phyloP scores from a whole-genome alignment of 2,797 vertebrate genomes.

The Hyperoplus immaculatus region DNA sequence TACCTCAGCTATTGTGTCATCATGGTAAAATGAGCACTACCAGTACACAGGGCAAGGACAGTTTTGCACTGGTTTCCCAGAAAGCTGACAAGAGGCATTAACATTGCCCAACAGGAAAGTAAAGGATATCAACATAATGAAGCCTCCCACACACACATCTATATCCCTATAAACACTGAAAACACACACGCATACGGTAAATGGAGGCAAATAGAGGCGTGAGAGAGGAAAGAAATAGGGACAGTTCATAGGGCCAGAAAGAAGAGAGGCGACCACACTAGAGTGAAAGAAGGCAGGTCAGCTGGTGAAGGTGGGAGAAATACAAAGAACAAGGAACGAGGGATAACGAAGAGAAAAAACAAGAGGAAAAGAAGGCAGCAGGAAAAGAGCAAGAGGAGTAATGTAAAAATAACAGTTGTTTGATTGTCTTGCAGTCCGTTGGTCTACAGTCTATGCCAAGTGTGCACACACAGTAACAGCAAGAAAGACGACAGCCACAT shows the following conservation, averaged over 20 bases:
- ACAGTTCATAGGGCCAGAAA: conserved; percentile 6
- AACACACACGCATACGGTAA: conserved; percentile 7
- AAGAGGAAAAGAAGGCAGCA: conserved; percentile 22
- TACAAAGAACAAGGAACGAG: conserved; percentile 29
- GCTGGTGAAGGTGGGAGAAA: conserved; percentile 27
- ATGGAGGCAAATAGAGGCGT: neutral
- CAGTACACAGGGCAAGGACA: neutral
- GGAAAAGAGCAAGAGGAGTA: conserved; percentile 16
- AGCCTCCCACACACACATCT: conserved; percentile 2
- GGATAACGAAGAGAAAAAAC: conserved; percentile 17
- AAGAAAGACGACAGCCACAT: conserved; percentile 1
- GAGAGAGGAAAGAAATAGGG: neutral
- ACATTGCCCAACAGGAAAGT: conserved; percentile 15
- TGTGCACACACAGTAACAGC: neutral
- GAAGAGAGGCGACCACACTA: neutral
- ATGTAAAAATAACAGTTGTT: conserved; percentile 51
- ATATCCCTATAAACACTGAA: neutral
- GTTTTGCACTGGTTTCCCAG: conserved; percentile 20
- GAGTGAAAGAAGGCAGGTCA: conserved; percentile 20
- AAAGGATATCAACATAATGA: conserved; percentile 12
- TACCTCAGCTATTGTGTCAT: conserved; percentile 1
- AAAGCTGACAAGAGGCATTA: conserved; percentile 30
- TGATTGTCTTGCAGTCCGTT: conserved; percentile 51
- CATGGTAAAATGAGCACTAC: neutral
- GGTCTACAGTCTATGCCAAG: conserved; percentile 11